Evolutionary conservation across 2,113 vertebrate genomes (phyloP), one percentile per base, ranked within the genome.

Genomic region (Mirounga angustirostris): DNA sequence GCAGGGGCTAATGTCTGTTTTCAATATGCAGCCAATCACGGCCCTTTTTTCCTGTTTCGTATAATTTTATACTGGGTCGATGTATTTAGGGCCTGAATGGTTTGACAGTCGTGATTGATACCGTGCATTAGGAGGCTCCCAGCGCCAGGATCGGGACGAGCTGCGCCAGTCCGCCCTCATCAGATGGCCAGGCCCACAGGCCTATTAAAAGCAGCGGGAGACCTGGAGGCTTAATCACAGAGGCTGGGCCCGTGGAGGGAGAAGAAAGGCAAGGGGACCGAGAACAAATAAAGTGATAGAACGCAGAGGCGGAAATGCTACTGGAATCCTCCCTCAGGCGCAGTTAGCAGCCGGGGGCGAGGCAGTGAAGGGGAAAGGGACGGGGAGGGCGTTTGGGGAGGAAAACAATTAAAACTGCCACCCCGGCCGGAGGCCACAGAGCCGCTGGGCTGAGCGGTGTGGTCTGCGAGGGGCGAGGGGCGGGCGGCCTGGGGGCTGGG

Each of bases 81-180:
- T 98, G 98, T 98, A 98, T 98, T 99, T 98, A 98, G 98, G 98
- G 98, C 98, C 98, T 96, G 98, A 98, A 97, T 79, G 98, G 98
- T 97, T 98, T 98, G 99, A 99, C 99, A 99, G 99, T 98, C 98
- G 99, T 99, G 99, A 99, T 99, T 99, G 99, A 99, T 99, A 98
- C 98, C 56, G 97, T 98, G 98, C 99, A 99, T 99, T 99, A 99
- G 99, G 99, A 99, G 99, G 99, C 99, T 99, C 99, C 99, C 99
- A 98, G 99, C 95, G 98, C 99, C 98, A 98, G 98, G 98, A 98
- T 97, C 98, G 98, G 97, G 98, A 95, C 98, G 98, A 98, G 99
- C 99, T 98, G 99, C 96, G 98, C 98, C 91, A 97, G 98, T 97
- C 98, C 97, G 98, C 98, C 98, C 98, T 98, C 99, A 98, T 99